Evolutionary conservation across 2,888 invertebrate genomes (phyloP).

Genomic region (Phlogophora meticulosa): DNA sequence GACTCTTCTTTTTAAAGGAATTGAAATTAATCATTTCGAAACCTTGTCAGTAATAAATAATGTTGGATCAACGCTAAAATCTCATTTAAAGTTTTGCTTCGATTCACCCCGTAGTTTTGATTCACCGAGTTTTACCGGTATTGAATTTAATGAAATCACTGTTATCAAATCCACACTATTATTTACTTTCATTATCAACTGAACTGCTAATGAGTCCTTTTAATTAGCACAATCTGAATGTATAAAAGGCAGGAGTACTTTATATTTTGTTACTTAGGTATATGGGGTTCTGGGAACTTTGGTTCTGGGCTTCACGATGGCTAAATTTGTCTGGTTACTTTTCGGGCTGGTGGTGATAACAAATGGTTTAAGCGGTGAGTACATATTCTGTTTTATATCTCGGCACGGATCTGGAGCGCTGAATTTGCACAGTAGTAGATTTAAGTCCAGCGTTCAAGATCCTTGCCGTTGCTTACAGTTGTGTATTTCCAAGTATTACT

Average conservation of each 20-base stretch:
- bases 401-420: not conserved
- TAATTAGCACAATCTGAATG: conserved; percentile 32
- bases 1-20: too few species aligned
- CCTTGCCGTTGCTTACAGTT: too few species aligned
- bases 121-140: too few species aligned
- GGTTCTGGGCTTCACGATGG: conserved; percentile 49
- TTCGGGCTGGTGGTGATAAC: conserved; percentile 49
- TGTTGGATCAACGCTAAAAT: too few species aligned
- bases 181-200: conserved; percentile 20
- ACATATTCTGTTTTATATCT: not conserved
- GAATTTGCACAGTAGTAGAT: too few species aligned
- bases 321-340: conserved; percentile 55
- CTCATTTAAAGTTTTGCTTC: too few species aligned
- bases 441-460: too few species aligned
- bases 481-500: too few species aligned
- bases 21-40: too few species aligned
- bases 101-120: too few species aligned
- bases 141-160: conserved; percentile 5
- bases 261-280: conserved; percentile 9
- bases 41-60: too few species aligned
- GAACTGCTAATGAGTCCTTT: conserved; percentile 33
- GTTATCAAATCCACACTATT: conserved; percentile 23
- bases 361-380: conserved; percentile 59
- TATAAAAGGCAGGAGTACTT: conserved; percentile 33
- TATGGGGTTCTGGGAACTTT: conserved; percentile 29